Conservation (phyloP, 2,888 invertebrate genomes). For the Alloscopus bannaensis region DNA sequence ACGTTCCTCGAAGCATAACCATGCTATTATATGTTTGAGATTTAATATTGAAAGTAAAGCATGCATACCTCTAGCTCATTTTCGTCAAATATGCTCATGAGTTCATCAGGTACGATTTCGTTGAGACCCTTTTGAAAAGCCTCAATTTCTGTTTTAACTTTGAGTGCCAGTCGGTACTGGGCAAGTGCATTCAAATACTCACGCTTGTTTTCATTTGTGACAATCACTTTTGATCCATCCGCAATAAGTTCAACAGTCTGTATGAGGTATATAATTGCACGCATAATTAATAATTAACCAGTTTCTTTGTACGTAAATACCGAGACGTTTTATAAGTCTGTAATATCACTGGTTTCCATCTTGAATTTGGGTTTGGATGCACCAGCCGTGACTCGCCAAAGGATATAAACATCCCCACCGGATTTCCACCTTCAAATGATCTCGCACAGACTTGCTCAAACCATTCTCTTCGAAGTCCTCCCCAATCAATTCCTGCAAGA, state of each 20-base stretch:
- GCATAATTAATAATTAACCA: too few species aligned
- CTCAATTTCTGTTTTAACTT: conserved; percentile 88
- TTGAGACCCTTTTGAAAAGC: conserved; percentile 93
- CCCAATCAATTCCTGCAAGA: conserved; percentile 69
- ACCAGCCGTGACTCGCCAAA: conserved; percentile 91
- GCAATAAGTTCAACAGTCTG: conserved; percentile 87
- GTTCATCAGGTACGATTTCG: conserved; percentile 93
- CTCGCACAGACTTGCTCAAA: conserved; percentile 92
- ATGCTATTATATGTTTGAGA: not conserved
- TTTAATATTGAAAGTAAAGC: not conserved
- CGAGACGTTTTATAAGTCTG: not conserved
- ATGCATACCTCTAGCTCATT: conserved; percentile 90
- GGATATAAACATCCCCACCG: conserved; percentile 85
- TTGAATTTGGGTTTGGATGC: conserved; percentile 86
- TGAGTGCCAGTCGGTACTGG: conserved; percentile 89
- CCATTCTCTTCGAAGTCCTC: conserved; percentile 93
- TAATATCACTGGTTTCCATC: conserved; percentile 81
- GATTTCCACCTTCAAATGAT: conserved; percentile 87
- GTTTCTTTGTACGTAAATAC: too few species aligned
- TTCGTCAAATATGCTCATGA: conserved; percentile 96
- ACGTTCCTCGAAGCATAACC: not conserved
- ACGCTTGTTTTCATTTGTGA: conserved; percentile 85
- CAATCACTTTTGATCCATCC: conserved; percentile 85
- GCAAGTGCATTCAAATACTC: conserved; percentile 92
- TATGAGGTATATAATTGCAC: conserved; percentile 33